phyloP scores from a whole-genome alignment of 2,113 vertebrate genomes.

The Empidonax alnorum region DNA sequence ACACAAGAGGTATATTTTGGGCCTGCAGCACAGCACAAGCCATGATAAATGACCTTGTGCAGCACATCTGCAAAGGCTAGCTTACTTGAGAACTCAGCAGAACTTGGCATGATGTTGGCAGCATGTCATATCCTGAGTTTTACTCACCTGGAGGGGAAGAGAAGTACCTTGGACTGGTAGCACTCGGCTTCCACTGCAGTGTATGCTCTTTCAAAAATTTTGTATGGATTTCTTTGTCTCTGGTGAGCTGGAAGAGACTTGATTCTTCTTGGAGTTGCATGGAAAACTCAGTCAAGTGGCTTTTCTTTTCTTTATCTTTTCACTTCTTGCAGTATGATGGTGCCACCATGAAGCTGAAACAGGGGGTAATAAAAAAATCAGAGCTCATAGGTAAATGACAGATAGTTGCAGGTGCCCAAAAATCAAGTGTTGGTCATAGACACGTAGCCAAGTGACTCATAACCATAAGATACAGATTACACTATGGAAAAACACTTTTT shows the following conservation, averaged over 20 bases:
- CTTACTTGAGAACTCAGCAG: not conserved
- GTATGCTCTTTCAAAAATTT: not conserved
- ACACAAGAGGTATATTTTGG: not conserved
- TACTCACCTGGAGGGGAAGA: not conserved
- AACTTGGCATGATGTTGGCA: not conserved
- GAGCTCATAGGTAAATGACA: not conserved
- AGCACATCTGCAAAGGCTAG: not conserved
- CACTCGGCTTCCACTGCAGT: not conserved
- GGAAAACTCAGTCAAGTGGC: not conserved
- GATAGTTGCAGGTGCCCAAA: not conserved
- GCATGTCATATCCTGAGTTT: not conserved
- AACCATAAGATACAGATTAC: not conserved
- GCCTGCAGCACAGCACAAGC: not conserved
- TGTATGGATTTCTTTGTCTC: not conserved
- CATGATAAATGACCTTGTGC: accelerated
- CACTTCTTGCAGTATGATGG: not conserved
- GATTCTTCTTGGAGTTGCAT: not conserved
- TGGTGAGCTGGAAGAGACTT: not conserved
- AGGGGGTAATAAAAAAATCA: not conserved
- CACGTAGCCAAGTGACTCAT: not conserved
- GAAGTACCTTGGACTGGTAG: not conserved
- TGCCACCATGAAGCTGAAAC: not conserved
- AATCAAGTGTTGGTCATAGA: not conserved
- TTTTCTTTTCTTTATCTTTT: not conserved
- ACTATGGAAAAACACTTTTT: not conserved